Conservation (phyloP, 2,888 invertebrate genomes). For the Mamestra brassicae region DNA sequence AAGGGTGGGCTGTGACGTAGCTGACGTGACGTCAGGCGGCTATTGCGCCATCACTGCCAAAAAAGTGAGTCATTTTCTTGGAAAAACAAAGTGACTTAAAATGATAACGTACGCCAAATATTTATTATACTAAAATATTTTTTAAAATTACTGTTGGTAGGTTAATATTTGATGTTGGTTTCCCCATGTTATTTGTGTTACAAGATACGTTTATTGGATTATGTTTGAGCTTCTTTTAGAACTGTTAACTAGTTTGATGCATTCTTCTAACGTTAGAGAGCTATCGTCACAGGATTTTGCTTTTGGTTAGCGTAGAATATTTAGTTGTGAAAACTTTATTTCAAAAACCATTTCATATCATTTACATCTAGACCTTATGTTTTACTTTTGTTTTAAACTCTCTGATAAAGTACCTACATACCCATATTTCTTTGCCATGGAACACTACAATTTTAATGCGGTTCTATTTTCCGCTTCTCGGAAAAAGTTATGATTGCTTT, state of each 20-base stretch:
- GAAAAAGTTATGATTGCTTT: neutral
- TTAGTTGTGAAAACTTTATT: neutral
- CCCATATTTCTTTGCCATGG: too few relatives aligned
- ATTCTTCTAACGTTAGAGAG: neutral
- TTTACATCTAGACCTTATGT: too few relatives aligned
- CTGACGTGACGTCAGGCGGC: conserved; percentile 68
- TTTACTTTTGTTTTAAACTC: too few relatives aligned
- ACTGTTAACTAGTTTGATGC: conserved; percentile 2
- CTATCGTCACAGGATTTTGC: conserved; percentile 1
- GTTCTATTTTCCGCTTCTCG: neutral
- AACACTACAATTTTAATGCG: too few relatives aligned
- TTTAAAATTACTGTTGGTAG: conserved; percentile 38
- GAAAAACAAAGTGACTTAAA: conserved; percentile 56
- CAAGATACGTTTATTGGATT: conserved; percentile 21
- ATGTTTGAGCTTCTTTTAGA: conserved; percentile 10
- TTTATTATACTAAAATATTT: conserved; percentile 42
- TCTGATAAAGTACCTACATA: too few relatives aligned
- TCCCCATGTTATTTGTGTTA: conserved; percentile 15
- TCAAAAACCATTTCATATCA: too few relatives aligned
- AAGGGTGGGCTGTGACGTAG: conserved; percentile 68
- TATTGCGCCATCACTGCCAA: conserved; percentile 66
- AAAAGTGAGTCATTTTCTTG: conserved; percentile 65
- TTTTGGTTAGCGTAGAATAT: neutral
- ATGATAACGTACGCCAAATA: conserved; percentile 46
- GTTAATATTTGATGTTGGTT: conserved; percentile 27